Evolutionary conservation across 2,888 invertebrate species (phyloP).

Genomic region (Leucania comma): DNA sequence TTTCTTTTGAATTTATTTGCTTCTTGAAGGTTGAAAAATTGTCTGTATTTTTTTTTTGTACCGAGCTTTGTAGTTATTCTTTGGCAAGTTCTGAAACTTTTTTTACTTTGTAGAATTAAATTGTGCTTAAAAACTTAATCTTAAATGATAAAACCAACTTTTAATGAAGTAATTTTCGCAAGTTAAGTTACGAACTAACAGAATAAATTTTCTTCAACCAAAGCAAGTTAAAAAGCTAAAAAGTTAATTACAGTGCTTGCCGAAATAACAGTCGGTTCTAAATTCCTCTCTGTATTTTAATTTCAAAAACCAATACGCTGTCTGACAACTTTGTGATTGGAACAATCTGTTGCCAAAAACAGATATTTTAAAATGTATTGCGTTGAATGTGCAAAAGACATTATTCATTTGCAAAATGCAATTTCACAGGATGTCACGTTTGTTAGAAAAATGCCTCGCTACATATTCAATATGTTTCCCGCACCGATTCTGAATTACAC

Average conservation of each 20-base stretch:
- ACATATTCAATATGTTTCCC: slow-evolving; percentile 83
- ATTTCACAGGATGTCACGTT: slow-evolving; percentile 85
- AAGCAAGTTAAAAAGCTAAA: slow-evolving; percentile 43
- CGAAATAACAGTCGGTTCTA: slow-evolving; percentile 9
- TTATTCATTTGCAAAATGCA: slow-evolving; percentile 78
- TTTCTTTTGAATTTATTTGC: neutral
- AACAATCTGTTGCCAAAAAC: slow-evolving; percentile 63
- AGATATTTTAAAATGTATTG: slow-evolving; percentile 68
- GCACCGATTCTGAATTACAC: slow-evolving; percentile 74
- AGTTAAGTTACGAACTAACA: slow-evolving; percentile 29
- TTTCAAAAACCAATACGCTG: slow-evolving; percentile 41
- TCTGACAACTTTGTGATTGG: slow-evolving; percentile 40
- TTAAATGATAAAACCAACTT: slow-evolving; percentile 50
- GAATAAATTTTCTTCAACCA: slow-evolving; percentile 28
- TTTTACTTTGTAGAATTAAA: neutral
- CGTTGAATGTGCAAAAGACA: slow-evolving; percentile 62
- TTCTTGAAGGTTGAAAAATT: slow-evolving; percentile 2
- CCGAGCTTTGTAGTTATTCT: neutral
- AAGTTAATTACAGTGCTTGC: slow-evolving; percentile 43
- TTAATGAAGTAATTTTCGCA: slow-evolving; percentile 54
- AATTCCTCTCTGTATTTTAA: slow-evolving; percentile 18
- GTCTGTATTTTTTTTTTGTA: neutral
- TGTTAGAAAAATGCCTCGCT: slow-evolving; percentile 83
- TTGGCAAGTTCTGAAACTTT: neutral
- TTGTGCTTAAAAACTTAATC: slow-evolving; percentile 25